These are phyloP conservation scores for Cisticola juncidis DNA, from an alignment of 2,113 vertebrate genomes.

Conservation along the genomic window DNA sequence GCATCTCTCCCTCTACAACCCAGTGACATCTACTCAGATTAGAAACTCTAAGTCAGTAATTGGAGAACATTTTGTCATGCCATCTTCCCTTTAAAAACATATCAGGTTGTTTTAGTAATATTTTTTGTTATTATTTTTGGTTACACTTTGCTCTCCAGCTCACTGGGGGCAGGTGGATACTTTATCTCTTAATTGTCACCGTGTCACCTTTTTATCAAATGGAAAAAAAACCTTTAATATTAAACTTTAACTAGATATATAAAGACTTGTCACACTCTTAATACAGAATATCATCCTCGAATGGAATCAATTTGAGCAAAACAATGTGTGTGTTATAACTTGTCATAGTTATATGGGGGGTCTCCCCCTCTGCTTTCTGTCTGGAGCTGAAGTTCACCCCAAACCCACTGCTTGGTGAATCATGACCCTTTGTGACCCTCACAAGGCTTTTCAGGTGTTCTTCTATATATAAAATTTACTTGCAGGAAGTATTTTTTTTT, in stretches of 20 bases:
- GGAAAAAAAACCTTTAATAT: neutral
- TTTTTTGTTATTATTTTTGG: neutral
- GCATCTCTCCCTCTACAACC: neutral
- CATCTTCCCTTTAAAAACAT: neutral
- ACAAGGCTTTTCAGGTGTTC: neutral
- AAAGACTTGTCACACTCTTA: neutral
- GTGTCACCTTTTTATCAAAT: neutral
- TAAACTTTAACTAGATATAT: neutral
- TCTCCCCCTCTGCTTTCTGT: neutral
- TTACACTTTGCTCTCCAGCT: accelerated
- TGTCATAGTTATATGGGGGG: neutral
- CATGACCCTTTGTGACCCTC: neutral
- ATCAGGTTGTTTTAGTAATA: neutral
- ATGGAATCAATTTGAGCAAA: neutral
- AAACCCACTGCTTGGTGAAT: neutral
- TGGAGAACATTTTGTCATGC: neutral
- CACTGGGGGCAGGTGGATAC: neutral
- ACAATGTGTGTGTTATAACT: neutral
- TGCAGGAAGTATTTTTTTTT: neutral
- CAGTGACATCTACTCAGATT: neutral
- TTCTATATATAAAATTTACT: neutral
- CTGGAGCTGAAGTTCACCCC: neutral
- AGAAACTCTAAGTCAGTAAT: neutral
- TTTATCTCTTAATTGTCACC: neutral
- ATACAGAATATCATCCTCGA: neutral